These are phyloP conservation scores for Capromys pilorides DNA, from an alignment of 2,797 vertebrate species.

Conservation along the genomic window DNA sequence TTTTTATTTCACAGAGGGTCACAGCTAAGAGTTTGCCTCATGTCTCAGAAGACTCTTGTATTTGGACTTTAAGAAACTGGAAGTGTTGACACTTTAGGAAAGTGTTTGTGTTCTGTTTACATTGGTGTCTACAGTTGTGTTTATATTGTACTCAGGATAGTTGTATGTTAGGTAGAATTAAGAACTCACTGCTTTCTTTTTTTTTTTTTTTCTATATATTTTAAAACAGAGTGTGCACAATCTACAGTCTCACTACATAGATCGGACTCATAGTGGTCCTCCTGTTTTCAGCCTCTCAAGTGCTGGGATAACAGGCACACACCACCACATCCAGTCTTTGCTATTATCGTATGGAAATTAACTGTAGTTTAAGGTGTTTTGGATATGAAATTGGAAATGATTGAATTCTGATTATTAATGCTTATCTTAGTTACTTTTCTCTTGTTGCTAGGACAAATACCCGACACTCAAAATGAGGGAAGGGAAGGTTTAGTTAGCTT, in stretches of 20 bases:
- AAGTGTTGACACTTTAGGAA: background rate
- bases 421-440: too few species aligned
- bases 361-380: background rate
- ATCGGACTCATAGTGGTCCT: too few species aligned
- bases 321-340: background rate
- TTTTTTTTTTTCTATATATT: too few species aligned
- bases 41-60: background rate
- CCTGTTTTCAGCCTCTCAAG: too few species aligned
- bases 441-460: too few species aligned
- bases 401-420: background rate
- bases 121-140: background rate
- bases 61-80: background rate
- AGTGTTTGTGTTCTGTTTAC: background rate
- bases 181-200: too few species aligned
- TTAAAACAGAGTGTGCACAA: too few species aligned
- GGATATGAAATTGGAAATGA: background rate
- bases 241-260: too few species aligned
- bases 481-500: too few species aligned
- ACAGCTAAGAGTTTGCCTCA: background rate
- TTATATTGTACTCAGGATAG: background rate
- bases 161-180: background rate
- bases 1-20: background rate
- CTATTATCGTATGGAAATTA: background rate
- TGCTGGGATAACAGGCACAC: too few species aligned
- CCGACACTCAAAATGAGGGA: too few species aligned